Percentiles rank a stretch among this genome's conserved stretches.
Conservation (phyloP, 2,113 vertebrate species). For the Tragelaphus scriptus region DNA sequence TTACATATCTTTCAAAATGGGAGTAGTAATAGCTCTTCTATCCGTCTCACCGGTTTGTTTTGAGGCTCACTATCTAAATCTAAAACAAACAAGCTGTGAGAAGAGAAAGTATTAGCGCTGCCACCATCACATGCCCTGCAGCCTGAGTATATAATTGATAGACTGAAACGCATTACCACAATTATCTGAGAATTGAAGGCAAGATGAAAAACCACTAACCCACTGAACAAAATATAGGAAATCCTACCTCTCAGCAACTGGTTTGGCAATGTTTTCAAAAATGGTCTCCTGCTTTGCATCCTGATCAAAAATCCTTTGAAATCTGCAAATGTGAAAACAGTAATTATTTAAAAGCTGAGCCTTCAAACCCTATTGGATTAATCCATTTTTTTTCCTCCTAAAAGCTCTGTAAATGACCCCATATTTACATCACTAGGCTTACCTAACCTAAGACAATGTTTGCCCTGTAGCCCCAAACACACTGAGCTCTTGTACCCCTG, state of each 20-base stretch:
- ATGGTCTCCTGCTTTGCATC: conserved; percentile 89
- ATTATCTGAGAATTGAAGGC: conserved; percentile 1
- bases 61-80: not conserved
- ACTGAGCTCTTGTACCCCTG: conserved; percentile 71
- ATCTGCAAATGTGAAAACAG: conserved; percentile 85
- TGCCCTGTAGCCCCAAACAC: conserved; percentile 74
- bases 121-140: not conserved
- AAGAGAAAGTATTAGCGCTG: not conserved
- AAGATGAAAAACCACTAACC: conserved; percentile 36
- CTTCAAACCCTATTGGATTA: conserved; percentile 74
- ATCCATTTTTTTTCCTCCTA: conserved; percentile 67
- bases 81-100: not conserved
- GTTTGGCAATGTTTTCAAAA: conserved; percentile 93
- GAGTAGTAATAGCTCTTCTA: not conserved
- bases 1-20: not conserved
- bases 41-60: not conserved
- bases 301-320: conserved; percentile 95
- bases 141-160: not conserved
- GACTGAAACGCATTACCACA: not conserved
- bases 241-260: conserved; percentile 94
- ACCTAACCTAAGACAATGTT: conserved; percentile 80
- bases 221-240: conserved; percentile 47
- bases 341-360: conserved; percentile 62
- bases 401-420: conserved; percentile 62
- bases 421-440: conserved; percentile 78